phyloP scores from a whole-genome alignment of 2,113 vertebrate genomes.

The Calyptommatus sinebrachiatus region DNA sequence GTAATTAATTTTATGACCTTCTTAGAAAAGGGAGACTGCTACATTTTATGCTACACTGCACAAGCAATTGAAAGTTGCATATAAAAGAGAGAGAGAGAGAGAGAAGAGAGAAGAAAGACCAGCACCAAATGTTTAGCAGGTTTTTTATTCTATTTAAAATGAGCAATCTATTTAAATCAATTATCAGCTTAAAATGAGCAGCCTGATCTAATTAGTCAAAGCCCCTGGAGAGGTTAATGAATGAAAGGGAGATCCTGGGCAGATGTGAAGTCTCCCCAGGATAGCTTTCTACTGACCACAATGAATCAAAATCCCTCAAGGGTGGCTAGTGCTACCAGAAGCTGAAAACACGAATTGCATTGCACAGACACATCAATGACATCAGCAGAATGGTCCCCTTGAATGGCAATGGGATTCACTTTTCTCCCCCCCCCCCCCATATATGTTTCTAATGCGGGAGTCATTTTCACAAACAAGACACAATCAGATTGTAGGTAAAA shows the following conservation, averaged over 20 bases:
- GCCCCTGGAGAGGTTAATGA: constrained; percentile 79
- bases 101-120: constrained; percentile 59
- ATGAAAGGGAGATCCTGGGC: constrained; percentile 77
- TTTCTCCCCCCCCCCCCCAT: constrained; percentile 28
- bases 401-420: neutral
- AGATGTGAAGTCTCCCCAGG: constrained; percentile 72
- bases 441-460: constrained; percentile 44
- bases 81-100: constrained; percentile 63
- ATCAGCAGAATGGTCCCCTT: constrained; percentile 41
- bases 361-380: constrained; percentile 46
- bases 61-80: constrained; percentile 87
- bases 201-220: constrained; percentile 83
- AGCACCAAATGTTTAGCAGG: constrained; percentile 86
- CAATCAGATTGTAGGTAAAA: neutral
- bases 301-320: constrained; percentile 65
- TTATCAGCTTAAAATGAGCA: constrained; percentile 83
- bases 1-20: constrained; percentile 83
- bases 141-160: constrained; percentile 83
- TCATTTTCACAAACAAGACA: neutral
- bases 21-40: constrained; percentile 78
- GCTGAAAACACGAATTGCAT: constrained; percentile 38
- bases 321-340: constrained; percentile 59
- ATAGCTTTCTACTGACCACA: constrained; percentile 76
- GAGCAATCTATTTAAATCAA: constrained; percentile 85
- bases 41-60: constrained; percentile 87